These are phyloP conservation scores for Orientallactaga bullata DNA, from an alignment of 2,113 vertebrate species.

Conservation along the genomic window DNA sequence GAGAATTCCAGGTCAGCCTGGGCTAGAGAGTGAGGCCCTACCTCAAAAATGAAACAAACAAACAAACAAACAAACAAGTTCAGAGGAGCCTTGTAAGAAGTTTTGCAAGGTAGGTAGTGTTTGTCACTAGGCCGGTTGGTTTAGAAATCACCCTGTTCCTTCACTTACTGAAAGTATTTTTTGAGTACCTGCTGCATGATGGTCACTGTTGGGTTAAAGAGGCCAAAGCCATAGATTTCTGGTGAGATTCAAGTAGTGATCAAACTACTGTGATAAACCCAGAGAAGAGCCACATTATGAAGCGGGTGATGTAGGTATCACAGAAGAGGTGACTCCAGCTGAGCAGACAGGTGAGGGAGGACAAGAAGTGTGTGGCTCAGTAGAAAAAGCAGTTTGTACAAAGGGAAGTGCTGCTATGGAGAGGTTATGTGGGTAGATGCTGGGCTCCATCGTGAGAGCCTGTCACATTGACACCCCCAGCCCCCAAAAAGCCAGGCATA, in stretches of 20 bases:
- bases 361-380: background rate
- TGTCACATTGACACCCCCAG: background rate
- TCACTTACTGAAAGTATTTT: background rate
- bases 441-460: background rate
- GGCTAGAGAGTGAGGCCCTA: too few relatives aligned
- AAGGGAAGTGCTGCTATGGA: background rate
- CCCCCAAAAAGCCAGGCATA: too few relatives aligned
- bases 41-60: too few relatives aligned
- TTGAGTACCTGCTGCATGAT: background rate
- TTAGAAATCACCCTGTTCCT: slow-evolving; percentile 1
- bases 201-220: slow-evolving; percentile 17
- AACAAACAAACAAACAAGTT: too few relatives aligned
- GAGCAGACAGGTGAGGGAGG: background rate
- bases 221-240: background rate
- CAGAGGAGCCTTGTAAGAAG: too few relatives aligned
- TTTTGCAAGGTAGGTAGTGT: background rate
- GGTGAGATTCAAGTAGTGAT: background rate
- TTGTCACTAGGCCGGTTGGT: background rate
- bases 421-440: background rate
- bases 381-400: background rate
- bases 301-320: background rate
- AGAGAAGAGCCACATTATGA: background rate
- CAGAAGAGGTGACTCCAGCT: background rate
- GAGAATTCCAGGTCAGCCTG: too few relatives aligned
- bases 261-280: background rate